Evolutionary conservation across 1,140 invertebrate genomes (phyloP), one percentile per base, ranked within the genome.

Genomic region (Acromyrmex echinatior): DNA sequence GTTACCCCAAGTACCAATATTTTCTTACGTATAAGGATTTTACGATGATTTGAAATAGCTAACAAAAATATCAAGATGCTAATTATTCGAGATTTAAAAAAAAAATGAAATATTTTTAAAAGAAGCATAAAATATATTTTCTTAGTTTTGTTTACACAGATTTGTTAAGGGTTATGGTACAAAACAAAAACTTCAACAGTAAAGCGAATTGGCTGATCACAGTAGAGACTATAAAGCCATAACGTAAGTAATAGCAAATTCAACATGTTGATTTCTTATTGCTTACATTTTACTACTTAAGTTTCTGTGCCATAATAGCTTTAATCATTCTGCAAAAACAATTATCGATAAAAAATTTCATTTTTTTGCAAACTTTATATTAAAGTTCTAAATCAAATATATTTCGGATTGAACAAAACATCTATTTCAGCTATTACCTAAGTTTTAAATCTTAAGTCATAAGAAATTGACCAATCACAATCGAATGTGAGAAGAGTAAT

Each of bases 1-100:
- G 18, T 12, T 65, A 3, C 31, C 60, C 3, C 31, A 14, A 18
- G 18, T 45, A 16, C 10, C 31, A 12, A 16, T 28, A 21, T 9
- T 81, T 65, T 25, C 49, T 71, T 58, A 68, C 35, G 35, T 39
- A 39, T 39, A 39, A 31, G 65, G 39, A 53, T 80, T 18, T 14
- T 35, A 21, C 18, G 10, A 31, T 56, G 12, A 53, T 25, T 18
- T 35, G 0, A 16, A 21, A 21, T 18, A 25, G 6, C 7, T n/a
- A 53, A 25, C 3, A 16, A 53, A 68, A 80, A 80, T 21, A 16
- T 31, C 25, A 9, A 28, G 25, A 3, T 6, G 2, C 39, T 21
- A 35, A 68, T 68, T 45, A 68, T 7, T 77, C 9, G 18, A 18
- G 2, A 63, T 16, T 76, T 39, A 6, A 0, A 1, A 35, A 0